These are phyloP conservation scores for Antennarius maculatus DNA, from an alignment of 2,797 vertebrate species.

Conservation along the genomic window DNA sequence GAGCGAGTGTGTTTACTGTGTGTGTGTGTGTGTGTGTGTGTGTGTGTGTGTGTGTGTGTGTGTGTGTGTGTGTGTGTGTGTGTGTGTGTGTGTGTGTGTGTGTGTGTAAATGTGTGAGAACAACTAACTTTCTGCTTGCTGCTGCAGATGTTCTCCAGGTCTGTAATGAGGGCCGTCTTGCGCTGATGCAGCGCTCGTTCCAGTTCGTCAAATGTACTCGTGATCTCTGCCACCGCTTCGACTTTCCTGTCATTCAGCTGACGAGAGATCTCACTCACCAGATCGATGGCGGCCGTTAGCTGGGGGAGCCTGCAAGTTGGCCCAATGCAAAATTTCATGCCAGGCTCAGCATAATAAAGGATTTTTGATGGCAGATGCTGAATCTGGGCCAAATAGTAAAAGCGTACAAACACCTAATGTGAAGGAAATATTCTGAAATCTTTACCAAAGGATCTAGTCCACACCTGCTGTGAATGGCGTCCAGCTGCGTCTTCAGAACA, in stretches of 20 bases:
- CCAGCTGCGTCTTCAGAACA: slow-evolving; percentile 90
- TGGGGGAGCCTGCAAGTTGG: slow-evolving; percentile 85
- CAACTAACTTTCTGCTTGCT: slow-evolving; percentile 90
- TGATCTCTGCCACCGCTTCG: slow-evolving; percentile 88
- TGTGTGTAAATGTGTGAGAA: neutral
- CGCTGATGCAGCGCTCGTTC: slow-evolving; percentile 88
- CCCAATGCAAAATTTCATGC: neutral
- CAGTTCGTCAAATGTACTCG: slow-evolving; percentile 90
- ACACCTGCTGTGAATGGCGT: slow-evolving; percentile 89
- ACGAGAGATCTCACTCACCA: slow-evolving; percentile 91
- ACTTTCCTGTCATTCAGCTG: slow-evolving; percentile 90
- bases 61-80: neutral
- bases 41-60: neutral
- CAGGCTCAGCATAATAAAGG: neutral
- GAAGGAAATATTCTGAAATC: slow-evolving; percentile 15
- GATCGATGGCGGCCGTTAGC: slow-evolving; percentile 88
- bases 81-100: neutral
- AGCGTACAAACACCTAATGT: slow-evolving; percentile 7
- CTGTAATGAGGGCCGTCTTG: slow-evolving; percentile 86
- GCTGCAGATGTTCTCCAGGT: slow-evolving; percentile 91
- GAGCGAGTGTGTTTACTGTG: too few relatives aligned
- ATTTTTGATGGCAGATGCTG: slow-evolving; percentile 9
- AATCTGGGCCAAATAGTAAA: slow-evolving; percentile 32
- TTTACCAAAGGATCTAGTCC: neutral
- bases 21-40: neutral